A percentile compares a stretch with the other conserved stretches of the same genome.
phyloP scores from a whole-genome alignment of 1,140 invertebrate genomes.

The Drosophila kurseongensis region DNA sequence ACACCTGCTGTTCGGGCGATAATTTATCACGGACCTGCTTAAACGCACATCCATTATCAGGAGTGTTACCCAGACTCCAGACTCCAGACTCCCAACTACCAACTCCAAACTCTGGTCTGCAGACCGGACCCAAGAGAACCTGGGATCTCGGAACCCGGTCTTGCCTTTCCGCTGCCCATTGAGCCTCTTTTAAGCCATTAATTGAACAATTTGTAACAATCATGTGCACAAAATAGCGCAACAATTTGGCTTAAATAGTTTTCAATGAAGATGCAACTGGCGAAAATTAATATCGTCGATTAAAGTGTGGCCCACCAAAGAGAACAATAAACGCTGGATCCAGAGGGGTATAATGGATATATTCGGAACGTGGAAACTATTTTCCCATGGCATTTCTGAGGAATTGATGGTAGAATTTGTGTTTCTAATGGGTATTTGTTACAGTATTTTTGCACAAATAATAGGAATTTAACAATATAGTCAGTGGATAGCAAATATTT shows the following conservation, averaged over 20 bases:
- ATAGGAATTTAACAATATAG: no score
- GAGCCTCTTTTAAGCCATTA: conserved; percentile 71
- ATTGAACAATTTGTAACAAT: conserved; percentile 84
- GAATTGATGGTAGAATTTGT: not conserved
- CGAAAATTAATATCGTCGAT: conserved; percentile 64
- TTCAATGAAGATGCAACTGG: conserved; percentile 72
- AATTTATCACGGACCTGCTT: conserved; percentile 77
- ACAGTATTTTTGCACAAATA: no score
- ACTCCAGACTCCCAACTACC: conserved; percentile 36
- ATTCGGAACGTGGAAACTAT: conserved; percentile 37
- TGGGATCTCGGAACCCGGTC: conserved; percentile 4
- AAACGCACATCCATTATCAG: conserved; percentile 80
- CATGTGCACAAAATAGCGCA: conserved; percentile 81
- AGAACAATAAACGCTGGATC: conserved; percentile 31
- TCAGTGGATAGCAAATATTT: no score
- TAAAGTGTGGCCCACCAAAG: conserved; percentile 51
- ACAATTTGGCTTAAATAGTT: conserved; percentile 83
- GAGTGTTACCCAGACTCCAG: conserved; percentile 25
- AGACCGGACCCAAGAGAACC: conserved; percentile 5
- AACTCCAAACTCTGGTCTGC: conserved; percentile 32
- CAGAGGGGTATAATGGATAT: not conserved
- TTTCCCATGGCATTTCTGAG: conserved; percentile 5
- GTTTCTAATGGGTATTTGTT: not conserved
- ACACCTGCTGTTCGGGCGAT: conserved; percentile 72
- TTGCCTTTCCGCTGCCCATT: conserved; percentile 30